Evolutionary conservation across 2,797 vertebrate species (phyloP).

Genomic region (Poeciliopsis presidionis): DNA sequence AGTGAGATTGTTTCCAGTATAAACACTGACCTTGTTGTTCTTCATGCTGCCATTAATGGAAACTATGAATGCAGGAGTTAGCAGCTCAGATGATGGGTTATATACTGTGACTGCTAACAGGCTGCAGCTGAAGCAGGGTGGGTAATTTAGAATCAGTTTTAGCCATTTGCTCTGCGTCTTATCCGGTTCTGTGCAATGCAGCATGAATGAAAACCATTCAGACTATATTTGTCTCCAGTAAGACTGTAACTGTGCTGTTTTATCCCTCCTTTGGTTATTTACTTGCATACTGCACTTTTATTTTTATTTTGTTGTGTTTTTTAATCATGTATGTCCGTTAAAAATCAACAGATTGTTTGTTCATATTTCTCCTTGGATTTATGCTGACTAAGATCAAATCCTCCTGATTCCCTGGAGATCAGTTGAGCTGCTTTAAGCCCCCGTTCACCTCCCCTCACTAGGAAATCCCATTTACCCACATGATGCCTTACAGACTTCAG

Average conservation of each 20-base stretch:
- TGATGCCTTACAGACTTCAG: constrained; percentile 19
- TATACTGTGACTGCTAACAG: no score
- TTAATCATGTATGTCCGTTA: background rate
- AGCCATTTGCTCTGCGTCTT: constrained; percentile 14
- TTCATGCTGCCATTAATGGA: background rate
- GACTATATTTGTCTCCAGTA: background rate
- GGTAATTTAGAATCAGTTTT: constrained; percentile 20
- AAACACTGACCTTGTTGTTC: background rate
- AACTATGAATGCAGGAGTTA: background rate
- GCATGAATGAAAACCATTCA: constrained; percentile 14
- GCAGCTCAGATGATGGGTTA: background rate
- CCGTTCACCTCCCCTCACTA: constrained; percentile 11
- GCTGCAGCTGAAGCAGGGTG: constrained; percentile 4
- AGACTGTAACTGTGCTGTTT: background rate
- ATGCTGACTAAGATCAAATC: constrained; percentile 26
- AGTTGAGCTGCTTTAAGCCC: constrained; percentile 32
- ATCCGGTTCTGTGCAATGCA: background rate
- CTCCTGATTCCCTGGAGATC: constrained; percentile 26
- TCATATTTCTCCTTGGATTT: background rate
- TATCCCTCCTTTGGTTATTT: constrained; percentile 14
- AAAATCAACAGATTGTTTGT: background rate
- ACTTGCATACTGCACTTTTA: constrained; percentile 17
- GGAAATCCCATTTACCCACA: constrained; percentile 17
- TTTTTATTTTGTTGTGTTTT: constrained; percentile 4
- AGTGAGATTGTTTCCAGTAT: background rate